A percentile compares a stretch with the other conserved stretches of the same genome.
These are phyloP conservation scores for Chromobotia macracanthus DNA, from an alignment of 2,797 vertebrate genomes.

Conservation along the genomic window DNA sequence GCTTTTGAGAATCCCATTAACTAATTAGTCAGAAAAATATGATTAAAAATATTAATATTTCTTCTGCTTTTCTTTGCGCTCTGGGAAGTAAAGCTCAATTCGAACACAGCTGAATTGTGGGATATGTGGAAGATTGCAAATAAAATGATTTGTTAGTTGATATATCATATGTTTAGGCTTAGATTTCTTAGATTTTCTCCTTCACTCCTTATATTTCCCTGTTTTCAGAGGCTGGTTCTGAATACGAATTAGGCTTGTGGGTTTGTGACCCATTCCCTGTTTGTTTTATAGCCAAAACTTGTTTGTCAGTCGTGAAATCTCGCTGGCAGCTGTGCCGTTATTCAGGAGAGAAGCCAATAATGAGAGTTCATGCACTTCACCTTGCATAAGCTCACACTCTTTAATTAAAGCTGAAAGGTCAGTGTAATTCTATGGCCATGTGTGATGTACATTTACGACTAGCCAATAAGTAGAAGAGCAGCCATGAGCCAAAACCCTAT, in stretches of 20 bases:
- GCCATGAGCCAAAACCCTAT: constrained; percentile 60
- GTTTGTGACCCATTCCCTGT: neutral
- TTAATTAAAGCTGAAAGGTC: constrained; percentile 69
- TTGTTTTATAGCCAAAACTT: constrained; percentile 26
- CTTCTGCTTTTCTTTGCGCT: too few relatives aligned
- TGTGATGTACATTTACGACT: constrained; percentile 42
- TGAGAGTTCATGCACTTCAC: constrained; percentile 63
- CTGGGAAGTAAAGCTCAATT: too few relatives aligned
- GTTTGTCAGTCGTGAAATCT: constrained; percentile 7
- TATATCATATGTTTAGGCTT: neutral
- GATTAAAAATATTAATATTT: too few relatives aligned
- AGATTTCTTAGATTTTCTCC: neutral
- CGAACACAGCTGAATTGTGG: too few relatives aligned
- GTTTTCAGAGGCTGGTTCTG: constrained; percentile 14
- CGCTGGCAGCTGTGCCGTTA: constrained; percentile 67
- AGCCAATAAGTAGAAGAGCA: constrained; percentile 43
- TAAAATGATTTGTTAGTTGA: constrained; percentile 12
- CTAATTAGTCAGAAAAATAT: too few relatives aligned
- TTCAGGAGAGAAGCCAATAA: constrained; percentile 67
- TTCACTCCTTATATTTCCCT: neutral
- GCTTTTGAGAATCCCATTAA: too few relatives aligned
- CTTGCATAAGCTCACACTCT: constrained; percentile 60
- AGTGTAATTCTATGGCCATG: constrained; percentile 29
- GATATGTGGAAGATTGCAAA: too few relatives aligned
- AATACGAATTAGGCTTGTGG: neutral